Conservation (phyloP, 2,797 vertebrate genomes). For the Pseudopleuronectes americanus region DNA sequence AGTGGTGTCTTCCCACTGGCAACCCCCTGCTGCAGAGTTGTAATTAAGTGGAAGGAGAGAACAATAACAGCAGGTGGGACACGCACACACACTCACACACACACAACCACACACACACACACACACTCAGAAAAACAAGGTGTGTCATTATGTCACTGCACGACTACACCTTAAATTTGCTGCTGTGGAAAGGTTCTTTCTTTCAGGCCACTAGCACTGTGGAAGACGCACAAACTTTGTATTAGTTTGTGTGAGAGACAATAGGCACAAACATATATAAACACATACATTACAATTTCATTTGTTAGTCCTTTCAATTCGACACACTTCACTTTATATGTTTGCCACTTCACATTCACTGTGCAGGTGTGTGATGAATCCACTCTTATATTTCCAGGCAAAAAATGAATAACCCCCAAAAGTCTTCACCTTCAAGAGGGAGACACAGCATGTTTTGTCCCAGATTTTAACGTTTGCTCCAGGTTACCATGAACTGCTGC, state of each 20-base stretch:
- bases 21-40: conserved; percentile 40
- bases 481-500: conserved; percentile 21
- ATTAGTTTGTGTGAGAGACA: no score
- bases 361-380: neutral
- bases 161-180: no score
- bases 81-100: conserved; percentile 9
- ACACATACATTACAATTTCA: no score
- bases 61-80: conserved; percentile 34
- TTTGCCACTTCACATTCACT: no score
- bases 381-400: neutral
- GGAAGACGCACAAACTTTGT: no score
- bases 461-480: neutral
- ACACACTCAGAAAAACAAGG: neutral
- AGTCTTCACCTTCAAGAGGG: neutral
- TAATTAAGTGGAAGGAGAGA: conserved; percentile 52
- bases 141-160: no score
- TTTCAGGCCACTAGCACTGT: no score
- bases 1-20: conserved; percentile 42
- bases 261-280: no score
- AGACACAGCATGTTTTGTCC: no score
- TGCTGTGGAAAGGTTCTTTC: no score
- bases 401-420: neutral
- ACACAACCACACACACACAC: no score
- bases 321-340: neutral
- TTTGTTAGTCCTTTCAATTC: no score